Percentiles rank a stretch among this genome's conserved stretches.
phyloP scores from a whole-genome alignment of 30 jellyfish, hydroid and myxozoan species.

The Mastigias papua region DNA sequence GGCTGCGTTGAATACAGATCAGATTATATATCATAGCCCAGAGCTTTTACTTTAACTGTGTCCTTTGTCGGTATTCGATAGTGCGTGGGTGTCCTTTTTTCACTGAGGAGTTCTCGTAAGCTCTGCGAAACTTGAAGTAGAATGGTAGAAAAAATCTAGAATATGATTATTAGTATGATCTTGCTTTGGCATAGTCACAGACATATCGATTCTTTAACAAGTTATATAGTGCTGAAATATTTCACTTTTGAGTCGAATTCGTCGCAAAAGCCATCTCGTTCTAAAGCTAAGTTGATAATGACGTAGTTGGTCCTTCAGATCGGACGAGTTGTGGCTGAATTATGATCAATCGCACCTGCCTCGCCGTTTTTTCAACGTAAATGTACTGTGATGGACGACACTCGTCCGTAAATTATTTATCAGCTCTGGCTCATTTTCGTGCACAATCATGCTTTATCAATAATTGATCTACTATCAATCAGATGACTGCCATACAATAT shows the following conservation, averaged over 20 bases:
- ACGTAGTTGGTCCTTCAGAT: neutral
- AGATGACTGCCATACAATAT: neutral
- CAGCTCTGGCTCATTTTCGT: neutral
- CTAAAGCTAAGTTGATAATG: neutral
- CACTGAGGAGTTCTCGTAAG: too few relatives aligned
- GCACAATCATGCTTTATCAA: neutral
- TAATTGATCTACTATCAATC: neutral
- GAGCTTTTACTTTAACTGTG: too few relatives aligned
- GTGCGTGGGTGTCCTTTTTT: too few relatives aligned
- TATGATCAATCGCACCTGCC: neutral
- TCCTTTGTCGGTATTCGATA: too few relatives aligned
- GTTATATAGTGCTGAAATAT: too few relatives aligned
- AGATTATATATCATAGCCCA: too few relatives aligned
- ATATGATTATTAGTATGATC: too few relatives aligned
- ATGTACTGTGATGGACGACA: neutral
- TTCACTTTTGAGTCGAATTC: neutral
- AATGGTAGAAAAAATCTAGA: too few relatives aligned
- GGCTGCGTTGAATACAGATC: too few relatives aligned
- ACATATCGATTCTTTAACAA: too few relatives aligned
- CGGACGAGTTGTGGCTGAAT: neutral
- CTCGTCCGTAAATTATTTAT: neutral
- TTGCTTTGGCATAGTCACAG: too few relatives aligned
- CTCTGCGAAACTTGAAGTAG: too few relatives aligned
- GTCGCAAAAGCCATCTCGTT: neutral
- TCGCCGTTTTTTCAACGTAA: neutral